Conservation (phyloP, 2,797 vertebrate genomes). For the Emys orbicularis region DNA sequence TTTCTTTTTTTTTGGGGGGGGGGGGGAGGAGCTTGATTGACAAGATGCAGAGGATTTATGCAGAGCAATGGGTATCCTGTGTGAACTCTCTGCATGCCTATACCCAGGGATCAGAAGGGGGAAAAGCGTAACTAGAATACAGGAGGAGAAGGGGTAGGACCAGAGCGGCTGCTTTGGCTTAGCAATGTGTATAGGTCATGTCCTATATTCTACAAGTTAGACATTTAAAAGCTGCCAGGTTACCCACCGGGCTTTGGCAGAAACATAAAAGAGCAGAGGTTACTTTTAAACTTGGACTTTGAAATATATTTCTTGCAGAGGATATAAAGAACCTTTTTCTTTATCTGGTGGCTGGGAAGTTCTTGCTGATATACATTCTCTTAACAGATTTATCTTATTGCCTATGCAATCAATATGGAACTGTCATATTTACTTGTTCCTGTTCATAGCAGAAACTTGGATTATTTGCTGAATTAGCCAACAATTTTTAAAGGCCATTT, state of each 20-base stretch:
- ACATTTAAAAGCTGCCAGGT: not conserved
- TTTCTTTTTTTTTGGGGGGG: too few species aligned
- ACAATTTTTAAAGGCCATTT: not conserved
- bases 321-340: not conserved
- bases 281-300: too few species aligned
- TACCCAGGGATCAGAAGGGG: not conserved
- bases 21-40: not conserved
- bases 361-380: too few species aligned
- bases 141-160: not conserved
- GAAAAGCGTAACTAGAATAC: not conserved
- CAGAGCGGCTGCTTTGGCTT: accelerated
- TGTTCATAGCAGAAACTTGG: too few species aligned
- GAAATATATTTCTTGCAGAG: not conserved
- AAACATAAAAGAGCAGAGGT: not conserved
- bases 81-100: not conserved
- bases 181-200: accelerated
- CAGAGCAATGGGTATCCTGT: not conserved
- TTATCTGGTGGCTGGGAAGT: not conserved
- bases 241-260: not conserved
- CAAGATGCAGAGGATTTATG: not conserved
- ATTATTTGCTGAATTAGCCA: not conserved
- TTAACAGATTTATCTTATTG: not conserved
- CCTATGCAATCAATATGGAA: accelerated
- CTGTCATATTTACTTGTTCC: not conserved
- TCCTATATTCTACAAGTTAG: accelerated